Conservation (phyloP, 1,140 invertebrate species). For the Dinoponera quadriceps region DNA sequence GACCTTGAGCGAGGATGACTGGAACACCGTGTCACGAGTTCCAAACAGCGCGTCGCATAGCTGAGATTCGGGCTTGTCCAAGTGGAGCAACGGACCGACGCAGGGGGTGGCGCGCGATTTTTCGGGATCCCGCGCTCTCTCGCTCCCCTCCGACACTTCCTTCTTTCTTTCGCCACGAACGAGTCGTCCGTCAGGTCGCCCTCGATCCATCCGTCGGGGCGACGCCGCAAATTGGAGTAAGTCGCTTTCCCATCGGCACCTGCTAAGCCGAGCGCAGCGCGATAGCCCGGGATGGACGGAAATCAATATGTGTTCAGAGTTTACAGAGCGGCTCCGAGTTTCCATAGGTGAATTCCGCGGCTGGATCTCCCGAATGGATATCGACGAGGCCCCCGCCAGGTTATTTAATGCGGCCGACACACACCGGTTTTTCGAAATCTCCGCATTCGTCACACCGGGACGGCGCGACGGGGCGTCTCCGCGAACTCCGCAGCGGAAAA, state of each 20-base stretch:
- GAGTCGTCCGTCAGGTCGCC: conserved; percentile 2
- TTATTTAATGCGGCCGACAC: background rate
- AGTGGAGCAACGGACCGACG: background rate
- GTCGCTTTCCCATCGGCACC: conserved; percentile 40
- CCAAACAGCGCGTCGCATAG: background rate
- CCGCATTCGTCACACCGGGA: background rate
- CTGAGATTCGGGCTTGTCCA: conserved; percentile 23
- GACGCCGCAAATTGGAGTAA: background rate
- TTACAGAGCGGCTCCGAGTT: conserved; percentile 31
- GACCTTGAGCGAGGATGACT: conserved; percentile 50
- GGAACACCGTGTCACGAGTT: conserved; percentile 6
- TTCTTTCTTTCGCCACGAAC: background rate
- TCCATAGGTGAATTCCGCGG: conserved; percentile 34
- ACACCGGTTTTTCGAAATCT: background rate
- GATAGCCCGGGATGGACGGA: conserved; percentile 19
- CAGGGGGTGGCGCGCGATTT: background rate
- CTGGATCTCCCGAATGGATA: background rate
- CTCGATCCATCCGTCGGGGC: conserved; percentile 17
- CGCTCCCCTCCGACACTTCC: background rate
- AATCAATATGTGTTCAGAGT: conserved; percentile 63
- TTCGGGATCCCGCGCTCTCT: background rate
- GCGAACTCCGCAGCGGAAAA: no score
- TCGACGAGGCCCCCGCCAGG: background rate
- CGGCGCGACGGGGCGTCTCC: no score
- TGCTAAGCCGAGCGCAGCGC: conserved; percentile 36